Evolutionary conservation across 2,888 invertebrate species (phyloP).

Genomic region (Scaptomyza reducta): DNA sequence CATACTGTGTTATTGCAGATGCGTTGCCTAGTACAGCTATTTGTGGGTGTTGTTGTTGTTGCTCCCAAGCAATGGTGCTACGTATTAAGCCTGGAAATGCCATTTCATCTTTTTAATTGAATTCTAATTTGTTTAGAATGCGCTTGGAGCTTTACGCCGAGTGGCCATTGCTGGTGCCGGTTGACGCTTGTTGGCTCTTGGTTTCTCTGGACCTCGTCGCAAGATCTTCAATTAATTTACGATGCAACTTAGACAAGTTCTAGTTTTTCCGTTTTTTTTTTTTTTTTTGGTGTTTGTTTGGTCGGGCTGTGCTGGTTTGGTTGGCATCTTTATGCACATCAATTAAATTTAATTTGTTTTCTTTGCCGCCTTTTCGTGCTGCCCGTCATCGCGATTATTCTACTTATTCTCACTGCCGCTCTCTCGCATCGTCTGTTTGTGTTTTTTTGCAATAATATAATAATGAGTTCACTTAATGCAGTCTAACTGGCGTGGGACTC

Average conservation of each 20-base stretch:
- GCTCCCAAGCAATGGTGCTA: conserved; percentile 26
- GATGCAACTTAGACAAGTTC: conserved; percentile 45
- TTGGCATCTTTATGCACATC: conserved; percentile 71
- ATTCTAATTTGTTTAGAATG: conserved; percentile 83
- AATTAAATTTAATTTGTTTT: conserved; percentile 81
- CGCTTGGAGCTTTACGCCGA: conserved; percentile 67
- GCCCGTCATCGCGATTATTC: conserved; percentile 40
- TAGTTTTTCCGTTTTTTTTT: conserved; percentile 36
- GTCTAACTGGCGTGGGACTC: conserved; percentile 49
- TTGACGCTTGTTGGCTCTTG: conserved; percentile 12
- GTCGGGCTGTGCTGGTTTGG: conserved; percentile 17
- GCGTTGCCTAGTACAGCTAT: conserved; percentile 8
- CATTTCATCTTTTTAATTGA: conserved; percentile 83
- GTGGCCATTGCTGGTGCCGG: conserved; percentile 39
- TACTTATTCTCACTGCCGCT: conserved; percentile 24
- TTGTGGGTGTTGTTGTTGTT: conserved; percentile 16
- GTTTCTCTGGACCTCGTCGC: conserved; percentile 29
- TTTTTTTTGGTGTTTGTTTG: background rate
- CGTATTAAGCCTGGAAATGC: conserved; percentile 72
- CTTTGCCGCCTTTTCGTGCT: conserved; percentile 60
- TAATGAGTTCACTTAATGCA: conserved; percentile 79
- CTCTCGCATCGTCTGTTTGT: conserved; percentile 15
- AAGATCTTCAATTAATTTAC: conserved; percentile 58
- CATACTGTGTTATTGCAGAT: conserved; percentile 11
- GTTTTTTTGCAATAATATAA: conserved; percentile 62